Percentiles rank a stretch among this genome's conserved stretches.
Evolutionary conservation across 2,888 invertebrate genomes (phyloP).

Genomic region (Apantesis nais): DNA sequence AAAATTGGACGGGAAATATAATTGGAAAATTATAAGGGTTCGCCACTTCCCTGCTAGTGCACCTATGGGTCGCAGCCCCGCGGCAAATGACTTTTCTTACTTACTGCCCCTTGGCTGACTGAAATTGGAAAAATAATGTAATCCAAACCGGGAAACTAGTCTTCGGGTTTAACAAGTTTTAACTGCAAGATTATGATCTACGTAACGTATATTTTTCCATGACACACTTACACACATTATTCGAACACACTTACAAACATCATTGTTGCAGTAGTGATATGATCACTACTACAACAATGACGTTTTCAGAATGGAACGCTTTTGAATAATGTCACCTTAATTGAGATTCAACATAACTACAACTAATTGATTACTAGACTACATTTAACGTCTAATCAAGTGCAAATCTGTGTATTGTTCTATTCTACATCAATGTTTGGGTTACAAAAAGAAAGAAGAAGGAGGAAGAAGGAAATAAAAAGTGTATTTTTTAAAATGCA

Average conservation of each 20-base stretch:
- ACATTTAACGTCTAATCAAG: neutral
- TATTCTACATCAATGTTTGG: neutral
- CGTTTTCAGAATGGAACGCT: neutral
- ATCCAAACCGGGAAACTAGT: conserved; percentile 34
- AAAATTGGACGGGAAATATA: conserved; percentile 86
- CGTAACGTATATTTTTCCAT: neutral
- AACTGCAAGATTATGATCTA: conserved; percentile 10
- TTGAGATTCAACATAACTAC: neutral
- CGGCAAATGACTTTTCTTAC: conserved; percentile 51
- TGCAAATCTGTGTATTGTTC: neutral
- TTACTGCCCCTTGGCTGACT: conserved; percentile 50
- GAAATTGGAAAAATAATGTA: conserved; percentile 57
- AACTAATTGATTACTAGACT: neutral
- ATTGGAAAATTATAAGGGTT: conserved; percentile 85
- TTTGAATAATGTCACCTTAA: neutral
- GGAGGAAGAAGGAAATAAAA: too few species aligned
- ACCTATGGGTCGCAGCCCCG: conserved; percentile 48
- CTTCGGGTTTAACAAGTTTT: conserved; percentile 11
- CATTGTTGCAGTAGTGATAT: too few species aligned
- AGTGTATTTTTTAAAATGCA: neutral
- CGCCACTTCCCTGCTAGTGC: conserved; percentile 66
- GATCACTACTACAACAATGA: too few species aligned
- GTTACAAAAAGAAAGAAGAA: too few species aligned
- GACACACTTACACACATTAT: neutral
- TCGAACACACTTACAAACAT: too few species aligned